Evolutionary conservation across 2,113 vertebrate species (phyloP).

Genomic region (Myotis lucifugus): DNA sequence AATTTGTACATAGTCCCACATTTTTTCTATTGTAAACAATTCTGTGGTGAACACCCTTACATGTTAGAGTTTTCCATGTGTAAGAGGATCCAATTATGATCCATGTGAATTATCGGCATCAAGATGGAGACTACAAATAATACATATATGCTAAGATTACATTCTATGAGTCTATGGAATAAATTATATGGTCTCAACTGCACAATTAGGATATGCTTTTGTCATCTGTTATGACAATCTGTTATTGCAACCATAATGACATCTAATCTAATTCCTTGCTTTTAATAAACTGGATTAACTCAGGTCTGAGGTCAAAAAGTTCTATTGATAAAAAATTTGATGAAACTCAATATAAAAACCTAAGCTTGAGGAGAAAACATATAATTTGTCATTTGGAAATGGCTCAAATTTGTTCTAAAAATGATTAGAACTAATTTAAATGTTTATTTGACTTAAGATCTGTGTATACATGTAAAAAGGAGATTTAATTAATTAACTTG

Average conservation of each 20-base stretch:
- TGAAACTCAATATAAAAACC: constrained; percentile 21
- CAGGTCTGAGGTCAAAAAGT: background rate
- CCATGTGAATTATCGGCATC: background rate
- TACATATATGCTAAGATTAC: background rate
- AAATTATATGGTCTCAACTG: background rate
- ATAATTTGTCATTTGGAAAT: constrained; percentile 13
- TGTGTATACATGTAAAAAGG: constrained; percentile 22
- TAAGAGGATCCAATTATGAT: background rate
- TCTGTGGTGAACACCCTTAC: background rate
- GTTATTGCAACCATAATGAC: background rate
- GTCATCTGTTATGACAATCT: background rate
- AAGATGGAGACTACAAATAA: background rate
- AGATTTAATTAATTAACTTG: constrained; percentile 37
- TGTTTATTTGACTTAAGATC: constrained; percentile 41
- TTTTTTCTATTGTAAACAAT: constrained; percentile 1
- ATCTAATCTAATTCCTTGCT: background rate
- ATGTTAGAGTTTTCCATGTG: background rate
- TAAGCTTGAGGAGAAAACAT: background rate
- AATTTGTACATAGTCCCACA: background rate
- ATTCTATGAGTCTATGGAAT: background rate
- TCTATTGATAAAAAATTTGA: background rate
- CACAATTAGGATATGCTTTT: background rate
- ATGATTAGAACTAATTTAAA: constrained; percentile 36
- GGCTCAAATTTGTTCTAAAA: constrained; percentile 29
- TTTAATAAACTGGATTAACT: constrained; percentile 33